These are phyloP conservation scores for Notiomystis cincta DNA, from an alignment of 2,113 vertebrate species.

Conservation along the genomic window DNA sequence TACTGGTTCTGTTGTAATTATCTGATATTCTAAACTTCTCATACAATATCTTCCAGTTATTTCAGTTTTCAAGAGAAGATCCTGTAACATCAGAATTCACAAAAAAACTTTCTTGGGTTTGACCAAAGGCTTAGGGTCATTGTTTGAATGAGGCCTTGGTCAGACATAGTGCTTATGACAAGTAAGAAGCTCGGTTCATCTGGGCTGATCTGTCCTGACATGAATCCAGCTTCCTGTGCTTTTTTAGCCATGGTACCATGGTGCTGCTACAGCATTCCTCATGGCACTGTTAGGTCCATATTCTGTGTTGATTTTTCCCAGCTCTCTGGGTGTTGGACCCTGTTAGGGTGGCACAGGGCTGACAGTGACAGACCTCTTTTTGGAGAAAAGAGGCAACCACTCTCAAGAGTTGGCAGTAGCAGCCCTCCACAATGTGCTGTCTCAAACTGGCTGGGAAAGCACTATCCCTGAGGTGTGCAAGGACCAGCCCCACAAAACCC, in stretches of 20 bases:
- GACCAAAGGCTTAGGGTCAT: neutral
- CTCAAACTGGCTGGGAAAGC: neutral
- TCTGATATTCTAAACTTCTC: neutral
- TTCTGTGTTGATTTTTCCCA: neutral
- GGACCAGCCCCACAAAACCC: neutral
- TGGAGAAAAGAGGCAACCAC: neutral
- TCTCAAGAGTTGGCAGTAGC: neutral
- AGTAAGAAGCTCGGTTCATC: neutral
- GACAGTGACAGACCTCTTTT: neutral
- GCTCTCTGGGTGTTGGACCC: neutral
- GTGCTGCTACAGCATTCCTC: neutral
- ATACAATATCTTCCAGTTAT: neutral
- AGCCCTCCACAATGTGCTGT: neutral
- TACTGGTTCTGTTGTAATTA: neutral
- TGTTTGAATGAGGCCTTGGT: accelerated
- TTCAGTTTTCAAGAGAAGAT: neutral
- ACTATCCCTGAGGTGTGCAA: accelerated
- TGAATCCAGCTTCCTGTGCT: neutral
- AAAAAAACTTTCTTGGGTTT: neutral
- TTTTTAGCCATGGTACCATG: neutral
- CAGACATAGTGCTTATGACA: accelerated
- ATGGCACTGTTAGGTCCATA: neutral
- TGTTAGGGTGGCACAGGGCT: accelerated
- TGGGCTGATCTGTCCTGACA: neutral
- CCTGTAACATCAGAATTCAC: neutral